Percentiles rank a stretch among this genome's conserved stretches.
Evolutionary conservation across 2,888 invertebrate species (phyloP).

Genomic region (Ischnura elegans): DNA sequence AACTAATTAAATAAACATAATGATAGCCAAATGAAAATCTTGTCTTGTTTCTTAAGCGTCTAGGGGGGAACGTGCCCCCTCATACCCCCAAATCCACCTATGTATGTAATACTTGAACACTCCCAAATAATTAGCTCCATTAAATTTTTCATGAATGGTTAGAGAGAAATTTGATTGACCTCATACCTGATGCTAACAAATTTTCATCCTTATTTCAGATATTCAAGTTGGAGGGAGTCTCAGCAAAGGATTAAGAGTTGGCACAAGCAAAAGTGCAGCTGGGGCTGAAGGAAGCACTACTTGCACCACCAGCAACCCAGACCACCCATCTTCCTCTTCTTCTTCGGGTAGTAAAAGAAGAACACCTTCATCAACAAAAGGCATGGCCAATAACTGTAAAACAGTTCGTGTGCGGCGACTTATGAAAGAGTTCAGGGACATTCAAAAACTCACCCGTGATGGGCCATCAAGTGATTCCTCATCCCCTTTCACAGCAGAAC

Average conservation of each 20-base stretch:
- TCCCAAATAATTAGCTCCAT: no score
- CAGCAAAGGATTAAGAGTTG: slow-evolving; percentile 47
- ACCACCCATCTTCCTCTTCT: slow-evolving; percentile 22
- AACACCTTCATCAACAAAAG: slow-evolving; percentile 5
- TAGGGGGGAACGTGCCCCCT: no score
- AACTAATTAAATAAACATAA: no score
- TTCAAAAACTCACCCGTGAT: slow-evolving; percentile 62
- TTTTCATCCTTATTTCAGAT: not conserved
- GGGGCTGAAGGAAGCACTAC: slow-evolving; percentile 14
- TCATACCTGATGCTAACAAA: no score
- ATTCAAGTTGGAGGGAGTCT: slow-evolving; percentile 59
- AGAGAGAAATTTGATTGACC: no score
- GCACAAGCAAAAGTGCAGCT: slow-evolving; percentile 20
- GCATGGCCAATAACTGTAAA: slow-evolving; percentile 76
- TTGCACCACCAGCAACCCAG: slow-evolving; percentile 44
- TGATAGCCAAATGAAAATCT: no score
- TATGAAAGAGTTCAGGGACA: slow-evolving; percentile 88
- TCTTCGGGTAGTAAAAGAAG: slow-evolving; percentile 50
- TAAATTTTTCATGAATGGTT: no score
- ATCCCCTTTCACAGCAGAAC: slow-evolving; percentile 89
- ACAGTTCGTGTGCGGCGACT: slow-evolving; percentile 87
- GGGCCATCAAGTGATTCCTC: slow-evolving; percentile 30
- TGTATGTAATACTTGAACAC: no score
- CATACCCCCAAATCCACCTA: no score
- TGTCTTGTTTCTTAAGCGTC: no score